Evolutionary conservation across 1,140 invertebrate species (phyloP), one percentile per base, ranked within the genome.

Genomic region (Neoseiulus cucumeris): DNA sequence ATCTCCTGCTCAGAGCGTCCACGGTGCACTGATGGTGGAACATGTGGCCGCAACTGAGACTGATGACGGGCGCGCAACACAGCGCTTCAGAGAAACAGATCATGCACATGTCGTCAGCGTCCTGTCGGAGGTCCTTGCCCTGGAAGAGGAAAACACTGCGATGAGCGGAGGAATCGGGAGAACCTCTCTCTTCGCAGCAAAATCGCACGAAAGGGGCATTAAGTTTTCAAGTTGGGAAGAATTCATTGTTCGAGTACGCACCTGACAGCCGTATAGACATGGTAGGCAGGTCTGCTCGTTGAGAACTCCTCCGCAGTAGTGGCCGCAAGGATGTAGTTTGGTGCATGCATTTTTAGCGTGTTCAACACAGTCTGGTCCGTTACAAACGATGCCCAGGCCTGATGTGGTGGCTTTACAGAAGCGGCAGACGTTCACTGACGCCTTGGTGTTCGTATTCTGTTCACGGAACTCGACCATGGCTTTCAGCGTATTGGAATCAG

Each of bases 21-120:
- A 83, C 83, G 70, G 87, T 88, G 76, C 94, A 98, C 70, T 93
- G 89, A 44, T 85, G 80, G 75, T 98, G 94, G 74, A 97, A 98
- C 7, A 97, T 88, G 72, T 98, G 94, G 1, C 91, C 90, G 76
- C 94, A 98, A 67, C 84, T 82, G 14, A 97, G 75, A 83, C 92
- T 80, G 51, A 97, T 85, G n/a, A 91, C 88, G 17, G 94, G 94
- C 0, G 92, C 91, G 69, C 86, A 91, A 22, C 89, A 87, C 2
- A 98, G 76, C 0, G 93, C 89, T 74, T 98, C 93, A 0, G 89
- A 93, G 75, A 98, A 98, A 74, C 94, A 98, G 68, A 98, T 93
- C 90, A 97, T 97, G 76, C 94, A 98, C 90, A 98, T 95, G 72
- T 98, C 93, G 72, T 98, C 93, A 0, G 89, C 89, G 76, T 98